These are phyloP conservation scores for Chaunax sp. DNA, from an alignment of 2,797 vertebrate species.

Conservation along the genomic window DNA sequence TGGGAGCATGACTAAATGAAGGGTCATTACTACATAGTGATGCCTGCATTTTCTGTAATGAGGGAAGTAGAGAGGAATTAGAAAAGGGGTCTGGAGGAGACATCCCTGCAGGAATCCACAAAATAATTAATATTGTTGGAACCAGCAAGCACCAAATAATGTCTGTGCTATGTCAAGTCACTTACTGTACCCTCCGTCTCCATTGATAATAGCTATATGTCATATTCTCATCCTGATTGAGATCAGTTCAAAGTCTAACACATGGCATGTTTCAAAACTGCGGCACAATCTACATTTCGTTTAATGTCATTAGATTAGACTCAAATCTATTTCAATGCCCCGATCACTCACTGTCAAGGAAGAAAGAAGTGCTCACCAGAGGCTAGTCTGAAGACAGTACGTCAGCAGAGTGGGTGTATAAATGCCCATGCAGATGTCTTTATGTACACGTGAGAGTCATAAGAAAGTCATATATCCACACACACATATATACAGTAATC, in stretches of 20 bases:
- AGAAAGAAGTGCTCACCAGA: neutral
- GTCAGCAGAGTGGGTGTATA: too few relatives aligned
- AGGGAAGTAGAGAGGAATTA: neutral
- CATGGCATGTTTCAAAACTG: too few relatives aligned
- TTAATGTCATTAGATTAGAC: slow-evolving; percentile 3
- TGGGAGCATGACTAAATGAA: neutral
- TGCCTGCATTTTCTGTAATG: neutral
- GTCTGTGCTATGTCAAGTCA: neutral
- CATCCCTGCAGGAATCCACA: neutral
- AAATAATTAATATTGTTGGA: slow-evolving; percentile 7
- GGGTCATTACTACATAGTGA: neutral
- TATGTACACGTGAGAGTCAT: too few relatives aligned
- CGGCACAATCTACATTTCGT: too few relatives aligned
- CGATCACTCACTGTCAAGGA: neutral
- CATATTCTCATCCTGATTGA: too few relatives aligned
- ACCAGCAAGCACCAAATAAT: neutral
- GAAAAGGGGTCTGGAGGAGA: neutral
- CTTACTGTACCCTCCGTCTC: too few relatives aligned
- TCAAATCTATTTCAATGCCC: neutral
- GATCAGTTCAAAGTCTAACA: too few relatives aligned
- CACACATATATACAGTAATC: slow-evolving; percentile 17
- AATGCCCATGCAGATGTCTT: too few relatives aligned
- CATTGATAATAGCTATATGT: too few relatives aligned
- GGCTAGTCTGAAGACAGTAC: neutral
- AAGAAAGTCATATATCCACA: neutral